A percentile compares a stretch with the other conserved stretches of the same genome.
Evolutionary conservation across 2,888 invertebrate genomes (phyloP).

Genomic region (Ecliptopera silaceata): DNA sequence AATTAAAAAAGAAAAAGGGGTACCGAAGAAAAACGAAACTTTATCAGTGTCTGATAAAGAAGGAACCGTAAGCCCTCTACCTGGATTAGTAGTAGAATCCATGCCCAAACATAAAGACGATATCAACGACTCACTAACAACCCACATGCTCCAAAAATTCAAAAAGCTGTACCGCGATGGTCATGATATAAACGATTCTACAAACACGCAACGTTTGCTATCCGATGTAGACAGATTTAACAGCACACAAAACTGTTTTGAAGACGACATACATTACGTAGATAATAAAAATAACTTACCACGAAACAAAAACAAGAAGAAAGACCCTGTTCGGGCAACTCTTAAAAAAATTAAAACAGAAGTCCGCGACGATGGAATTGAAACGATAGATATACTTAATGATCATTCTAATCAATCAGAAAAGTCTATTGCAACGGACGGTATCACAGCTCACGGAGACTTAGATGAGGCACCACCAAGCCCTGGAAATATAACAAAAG

Average conservation of each 20-base stretch:
- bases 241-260: slow-evolving; percentile 36
- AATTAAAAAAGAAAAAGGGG: slow-evolving; percentile 28
- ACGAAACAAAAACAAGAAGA: slow-evolving; percentile 1
- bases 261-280: slow-evolving; percentile 37
- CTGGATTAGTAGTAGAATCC: slow-evolving; percentile 62
- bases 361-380: not conserved
- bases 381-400: slow-evolving; percentile 12
- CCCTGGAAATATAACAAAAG: slow-evolving; percentile 42
- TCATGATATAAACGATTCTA: slow-evolving; percentile 45
- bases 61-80: slow-evolving; percentile 61
- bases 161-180: slow-evolving; percentile 52
- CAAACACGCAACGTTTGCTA: slow-evolving; percentile 57
- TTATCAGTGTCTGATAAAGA: slow-evolving; percentile 24
- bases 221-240: slow-evolving; percentile 48
- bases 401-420: slow-evolving; percentile 40
- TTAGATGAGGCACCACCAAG: slow-evolving; percentile 58
- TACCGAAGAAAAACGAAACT: slow-evolving; percentile 29
- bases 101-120: slow-evolving; percentile 39
- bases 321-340: slow-evolving; percentile 2
- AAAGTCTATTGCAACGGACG: slow-evolving; percentile 56
- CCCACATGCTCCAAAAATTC: slow-evolving; percentile 53
- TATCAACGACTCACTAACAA: slow-evolving; percentile 46
- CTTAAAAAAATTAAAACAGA: not conserved
- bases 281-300: slow-evolving; percentile 18
- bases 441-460: slow-evolving; percentile 64